Evolutionary conservation across 2,797 vertebrate genomes (phyloP).

Genomic region (Danio kyathit): DNA sequence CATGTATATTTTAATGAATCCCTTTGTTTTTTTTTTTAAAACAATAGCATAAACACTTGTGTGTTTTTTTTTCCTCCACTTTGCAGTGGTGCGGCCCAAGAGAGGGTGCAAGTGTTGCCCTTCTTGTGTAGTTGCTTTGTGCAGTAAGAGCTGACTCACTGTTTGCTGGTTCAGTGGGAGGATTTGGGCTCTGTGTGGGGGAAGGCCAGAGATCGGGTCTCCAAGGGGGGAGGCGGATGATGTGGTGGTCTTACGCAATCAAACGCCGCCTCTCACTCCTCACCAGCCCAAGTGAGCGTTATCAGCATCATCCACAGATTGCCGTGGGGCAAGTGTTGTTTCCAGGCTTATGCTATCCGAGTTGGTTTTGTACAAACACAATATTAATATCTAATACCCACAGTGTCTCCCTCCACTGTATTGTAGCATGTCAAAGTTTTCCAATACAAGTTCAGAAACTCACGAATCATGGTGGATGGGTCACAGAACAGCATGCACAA

Average conservation of each 20-base stretch:
- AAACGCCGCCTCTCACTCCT: slow-evolving; percentile 46
- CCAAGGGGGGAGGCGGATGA: slow-evolving; percentile 48
- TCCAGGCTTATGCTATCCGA: slow-evolving; percentile 32
- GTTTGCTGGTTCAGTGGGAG: slow-evolving; percentile 44
- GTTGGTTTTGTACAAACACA: slow-evolving; percentile 19
- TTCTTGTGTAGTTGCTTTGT: slow-evolving; percentile 24
- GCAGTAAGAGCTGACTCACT: slow-evolving; percentile 49
- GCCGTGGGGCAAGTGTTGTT: slow-evolving; percentile 20
- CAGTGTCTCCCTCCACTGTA: slow-evolving; percentile 17
- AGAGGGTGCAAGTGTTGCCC: slow-evolving; percentile 18
- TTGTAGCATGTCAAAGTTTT: not conserved
- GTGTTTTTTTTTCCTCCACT: not conserved
- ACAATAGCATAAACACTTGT: not conserved
- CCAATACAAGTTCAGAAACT: not conserved
- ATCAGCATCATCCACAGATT: slow-evolving; percentile 35
- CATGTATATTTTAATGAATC: not conserved
- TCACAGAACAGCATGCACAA: not conserved
- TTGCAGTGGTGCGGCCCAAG: not conserved
- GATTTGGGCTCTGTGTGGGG: slow-evolving; percentile 28
- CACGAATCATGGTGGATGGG: not conserved
- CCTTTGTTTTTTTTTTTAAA: slow-evolving; percentile 13
- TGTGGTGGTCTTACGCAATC: slow-evolving; percentile 48
- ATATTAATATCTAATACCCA: slow-evolving; percentile 28
- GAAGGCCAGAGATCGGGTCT: slow-evolving; percentile 51
- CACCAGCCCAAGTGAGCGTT: slow-evolving; percentile 40